Percentiles rank a stretch among this genome's conserved stretches.
Evolutionary conservation across 2,113 vertebrate species (phyloP).

Genomic region (Lathamus discolor): DNA sequence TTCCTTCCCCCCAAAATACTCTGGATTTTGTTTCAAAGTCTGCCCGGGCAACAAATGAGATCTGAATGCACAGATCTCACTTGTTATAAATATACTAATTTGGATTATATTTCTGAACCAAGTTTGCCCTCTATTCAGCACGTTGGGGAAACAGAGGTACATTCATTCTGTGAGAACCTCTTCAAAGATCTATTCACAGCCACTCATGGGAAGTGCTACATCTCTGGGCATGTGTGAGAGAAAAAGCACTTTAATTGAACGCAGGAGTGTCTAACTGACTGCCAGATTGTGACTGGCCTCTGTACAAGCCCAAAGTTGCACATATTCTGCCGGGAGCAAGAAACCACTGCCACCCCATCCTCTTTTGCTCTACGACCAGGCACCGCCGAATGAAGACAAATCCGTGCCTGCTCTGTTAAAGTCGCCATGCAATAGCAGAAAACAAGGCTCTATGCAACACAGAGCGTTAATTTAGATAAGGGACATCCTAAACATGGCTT

Average conservation of each 20-base stretch:
- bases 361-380: fast-evolving
- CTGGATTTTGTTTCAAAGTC: conserved; percentile 1
- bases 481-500: background rate
- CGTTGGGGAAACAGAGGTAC: conserved; percentile 44
- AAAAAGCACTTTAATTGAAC: conserved; percentile 37
- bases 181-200: conserved; percentile 56
- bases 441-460: background rate
- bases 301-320: background rate
- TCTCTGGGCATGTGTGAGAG: background rate
- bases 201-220: conserved; percentile 31
- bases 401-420: background rate
- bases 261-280: background rate
- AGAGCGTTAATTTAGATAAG: background rate
- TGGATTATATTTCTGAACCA: conserved; percentile 31
- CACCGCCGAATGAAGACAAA: background rate
- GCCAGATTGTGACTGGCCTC: conserved; percentile 9
- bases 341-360: background rate
- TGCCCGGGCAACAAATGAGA: background rate
- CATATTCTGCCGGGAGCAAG: background rate
- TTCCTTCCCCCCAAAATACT: background rate
- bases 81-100: background rate
- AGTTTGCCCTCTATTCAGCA: conserved; percentile 20
- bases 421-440: background rate
- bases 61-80: conserved; percentile 9
- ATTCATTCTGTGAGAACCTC: conserved; percentile 55